Base-by-base conservation (phyloP, 2,113 vertebrate genomes). In the Trichechus manatus region DNA sequence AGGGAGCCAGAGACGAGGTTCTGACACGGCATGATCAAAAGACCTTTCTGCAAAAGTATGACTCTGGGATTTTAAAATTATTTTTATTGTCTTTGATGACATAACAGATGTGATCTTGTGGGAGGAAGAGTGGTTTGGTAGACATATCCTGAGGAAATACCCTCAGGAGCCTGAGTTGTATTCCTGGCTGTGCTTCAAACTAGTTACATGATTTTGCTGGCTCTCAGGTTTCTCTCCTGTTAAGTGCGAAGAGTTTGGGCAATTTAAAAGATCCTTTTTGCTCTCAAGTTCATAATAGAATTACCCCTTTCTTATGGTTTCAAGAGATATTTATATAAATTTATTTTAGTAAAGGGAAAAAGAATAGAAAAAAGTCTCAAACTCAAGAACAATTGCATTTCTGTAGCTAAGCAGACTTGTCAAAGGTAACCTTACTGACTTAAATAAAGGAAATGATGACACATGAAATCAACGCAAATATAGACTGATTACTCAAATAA, bases 301-400 rank as follows among this genome's bases (percentile, higher is more conserved):
- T 79, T 74, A 81, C 5, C 15, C 3, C 56, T 91, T 72, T 47
- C 63, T 79, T 87, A 42, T 39, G 44, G 42, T 75, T 95, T 91
- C 22, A 20, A 82, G 47, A 10, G 42, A 61, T 78, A 79, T 42
- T 88, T 75, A 83, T 75, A 17, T 63, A 27, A 25, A 33, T 70
- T 93, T 93, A 29, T 96, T 96, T 89, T 22, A 90, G 27, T 79
- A 6, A n/a, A 63, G 22, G 75, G 77, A 64, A 75, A 93, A 80
- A 87, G 42, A 82, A 87, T 0, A 87, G 42, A 79, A 92, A 50
- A 79, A 78, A 66, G 23, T 25, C 78, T 79, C 44, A 82, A 86
- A 78, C 29, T 33, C 39, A 83, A 86, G 44, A 5, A 27, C 33
- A 50, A 10, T 42, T 44, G 39, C 3, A 68, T 42, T 85, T 95